phyloP scores from a whole-genome alignment of 2,888 invertebrate species.

The Lapara coniferarum region DNA sequence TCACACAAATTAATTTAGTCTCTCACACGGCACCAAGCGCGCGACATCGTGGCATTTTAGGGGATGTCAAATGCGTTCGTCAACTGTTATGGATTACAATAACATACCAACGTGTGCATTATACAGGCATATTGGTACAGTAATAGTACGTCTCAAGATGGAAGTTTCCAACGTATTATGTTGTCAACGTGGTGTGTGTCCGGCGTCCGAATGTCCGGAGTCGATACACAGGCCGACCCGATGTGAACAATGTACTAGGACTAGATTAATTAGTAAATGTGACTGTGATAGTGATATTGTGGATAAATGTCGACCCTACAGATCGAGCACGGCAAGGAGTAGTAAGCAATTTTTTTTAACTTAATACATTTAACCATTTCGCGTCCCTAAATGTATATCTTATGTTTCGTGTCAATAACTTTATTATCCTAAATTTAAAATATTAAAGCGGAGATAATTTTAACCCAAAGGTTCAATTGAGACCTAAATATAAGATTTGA shows the following conservation, averaged over 20 bases:
- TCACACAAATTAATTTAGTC: constrained; percentile 77
- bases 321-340: constrained; percentile 70
- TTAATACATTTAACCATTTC: constrained; percentile 14
- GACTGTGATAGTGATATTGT: constrained; percentile 78
- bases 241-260: constrained; percentile 76
- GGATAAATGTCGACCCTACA: constrained; percentile 68
- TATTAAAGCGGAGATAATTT: too few relatives aligned
- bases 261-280: constrained; percentile 74
- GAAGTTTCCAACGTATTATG: constrained; percentile 51
- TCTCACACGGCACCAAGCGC: constrained; percentile 75
- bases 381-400: neutral
- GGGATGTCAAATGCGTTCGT: constrained; percentile 70
- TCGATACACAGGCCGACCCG: constrained; percentile 54
- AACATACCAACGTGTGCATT: constrained; percentile 71
- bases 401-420: neutral
- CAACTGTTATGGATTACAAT: constrained; percentile 70
- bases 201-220: constrained; percentile 46
- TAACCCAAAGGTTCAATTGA: too few relatives aligned
- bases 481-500: neutral
- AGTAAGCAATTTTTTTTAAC: constrained; percentile 64
- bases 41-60: constrained; percentile 71
- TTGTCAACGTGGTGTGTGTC: constrained; percentile 48
- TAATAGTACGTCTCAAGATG: constrained; percentile 73
- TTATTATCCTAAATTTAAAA: too few relatives aligned
- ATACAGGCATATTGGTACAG: constrained; percentile 67